Evolutionary conservation across 1,140 invertebrate species (phyloP).

Genomic region (Cepaea nemoralis): DNA sequence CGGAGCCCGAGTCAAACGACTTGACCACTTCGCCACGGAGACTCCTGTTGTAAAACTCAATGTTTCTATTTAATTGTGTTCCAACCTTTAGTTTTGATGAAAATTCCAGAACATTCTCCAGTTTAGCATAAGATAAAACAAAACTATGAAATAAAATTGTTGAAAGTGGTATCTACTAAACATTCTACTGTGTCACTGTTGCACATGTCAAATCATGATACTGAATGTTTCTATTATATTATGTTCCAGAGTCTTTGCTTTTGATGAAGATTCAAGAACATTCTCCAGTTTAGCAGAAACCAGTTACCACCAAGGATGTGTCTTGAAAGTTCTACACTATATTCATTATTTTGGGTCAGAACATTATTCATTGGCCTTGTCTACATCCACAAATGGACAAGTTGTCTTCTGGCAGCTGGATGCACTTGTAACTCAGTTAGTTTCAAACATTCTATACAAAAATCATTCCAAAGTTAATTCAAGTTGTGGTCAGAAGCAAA

Average conservation of each 20-base stretch:
- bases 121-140: no score
- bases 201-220: no score
- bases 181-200: no score
- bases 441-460: background rate
- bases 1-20: no score
- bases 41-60: no score
- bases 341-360: slow-evolving; percentile 25
- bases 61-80: no score
- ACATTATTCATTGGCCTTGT: slow-evolving; percentile 63
- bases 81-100: no score
- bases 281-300: slow-evolving; percentile 55
- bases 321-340: slow-evolving; percentile 61
- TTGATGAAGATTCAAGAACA: slow-evolving; percentile 52
- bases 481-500: background rate
- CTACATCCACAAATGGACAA: slow-evolving; percentile 79
- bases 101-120: no score
- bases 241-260: slow-evolving; percentile 59
- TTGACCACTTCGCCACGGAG: no score
- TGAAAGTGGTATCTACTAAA: no score
- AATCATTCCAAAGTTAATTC: background rate
- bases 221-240: background rate
- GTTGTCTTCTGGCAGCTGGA: slow-evolving; percentile 76
- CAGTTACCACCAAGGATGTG: slow-evolving; percentile 64
- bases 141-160: no score
- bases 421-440: background rate